Evolutionary conservation across 2,797 vertebrate genomes (phyloP).

Genomic region (Mastacembelus armatus): DNA sequence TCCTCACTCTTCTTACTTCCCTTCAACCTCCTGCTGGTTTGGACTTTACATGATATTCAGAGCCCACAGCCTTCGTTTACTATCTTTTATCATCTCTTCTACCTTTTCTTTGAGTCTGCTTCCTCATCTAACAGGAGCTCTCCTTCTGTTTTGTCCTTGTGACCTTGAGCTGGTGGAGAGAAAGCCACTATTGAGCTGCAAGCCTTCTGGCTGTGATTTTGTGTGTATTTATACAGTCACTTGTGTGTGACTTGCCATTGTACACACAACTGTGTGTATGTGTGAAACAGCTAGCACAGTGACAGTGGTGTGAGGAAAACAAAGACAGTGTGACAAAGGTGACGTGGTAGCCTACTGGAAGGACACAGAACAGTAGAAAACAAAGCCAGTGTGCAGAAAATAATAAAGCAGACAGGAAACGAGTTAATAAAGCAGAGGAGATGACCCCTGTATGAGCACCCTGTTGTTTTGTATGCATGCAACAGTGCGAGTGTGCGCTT

Average conservation of each 20-base stretch:
- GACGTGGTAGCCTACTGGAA: not conserved
- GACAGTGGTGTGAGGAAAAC: not conserved
- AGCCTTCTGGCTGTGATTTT: constrained; percentile 15
- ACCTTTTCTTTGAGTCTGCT: not conserved
- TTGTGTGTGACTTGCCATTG: not conserved
- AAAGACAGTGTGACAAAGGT: not conserved
- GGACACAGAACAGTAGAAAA: constrained; percentile 6
- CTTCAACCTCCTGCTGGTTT: constrained; percentile 9
- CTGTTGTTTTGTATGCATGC: not conserved
- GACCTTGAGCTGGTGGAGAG: constrained; percentile 50
- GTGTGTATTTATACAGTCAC: not conserved
- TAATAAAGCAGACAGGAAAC: not conserved
- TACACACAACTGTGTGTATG: not conserved
- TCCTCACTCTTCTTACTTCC: not conserved
- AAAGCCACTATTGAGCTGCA: not conserved
- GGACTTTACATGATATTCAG: constrained; percentile 4
- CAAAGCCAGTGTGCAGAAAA: not conserved
- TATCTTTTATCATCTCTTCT: not conserved
- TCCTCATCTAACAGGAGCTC: constrained; percentile 1
- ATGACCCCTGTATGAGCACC: constrained; percentile 7
- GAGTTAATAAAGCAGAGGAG: not conserved
- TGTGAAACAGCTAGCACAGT: not conserved
- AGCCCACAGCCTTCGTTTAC: constrained; percentile 21
- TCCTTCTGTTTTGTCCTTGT: not conserved
- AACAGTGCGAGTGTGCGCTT: not conserved